Conservation (phyloP, 2,113 vertebrate species). For the Larimichthys crocea region DNA sequence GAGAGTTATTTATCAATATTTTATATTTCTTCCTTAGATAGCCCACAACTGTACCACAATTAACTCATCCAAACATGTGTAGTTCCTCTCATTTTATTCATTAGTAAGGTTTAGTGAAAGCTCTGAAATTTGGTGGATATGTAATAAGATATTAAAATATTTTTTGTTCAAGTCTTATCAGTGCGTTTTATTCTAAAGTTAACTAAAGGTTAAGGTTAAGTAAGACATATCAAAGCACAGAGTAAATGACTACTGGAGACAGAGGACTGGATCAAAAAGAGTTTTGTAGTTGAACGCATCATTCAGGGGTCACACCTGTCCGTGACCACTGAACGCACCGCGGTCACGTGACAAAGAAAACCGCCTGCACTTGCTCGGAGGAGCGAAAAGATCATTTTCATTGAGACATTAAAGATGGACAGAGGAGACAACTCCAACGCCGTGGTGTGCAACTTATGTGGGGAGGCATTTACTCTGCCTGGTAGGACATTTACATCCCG, state of each 20-base stretch:
- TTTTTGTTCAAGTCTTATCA: no score
- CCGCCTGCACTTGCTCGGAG: fast-evolving
- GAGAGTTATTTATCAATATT: neutral
- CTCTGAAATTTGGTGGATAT: neutral
- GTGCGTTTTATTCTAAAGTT: neutral
- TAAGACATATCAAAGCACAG: no score
- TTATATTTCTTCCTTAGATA: neutral
- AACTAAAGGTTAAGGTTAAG: no score
- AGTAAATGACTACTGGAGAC: neutral
- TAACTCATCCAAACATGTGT: neutral
- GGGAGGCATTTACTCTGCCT: conserved; percentile 56
- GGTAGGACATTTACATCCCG: conserved; percentile 54
- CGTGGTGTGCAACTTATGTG: conserved; percentile 63
- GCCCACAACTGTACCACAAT: neutral
- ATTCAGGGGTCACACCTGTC: neutral
- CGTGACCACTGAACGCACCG: neutral
- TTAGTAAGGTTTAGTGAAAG: neutral
- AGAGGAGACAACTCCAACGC: neutral
- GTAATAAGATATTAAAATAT: neutral
- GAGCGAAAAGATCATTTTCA: fast-evolving
- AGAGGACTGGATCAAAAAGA: neutral
- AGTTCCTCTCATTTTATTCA: neutral
- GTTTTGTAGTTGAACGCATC: no score
- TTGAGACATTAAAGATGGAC: conserved; percentile 30
- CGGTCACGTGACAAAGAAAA: conserved; percentile 17